These are phyloP conservation scores for Sebastes umbrosus DNA, from an alignment of 2,797 vertebrate species.

Conservation along the genomic window DNA sequence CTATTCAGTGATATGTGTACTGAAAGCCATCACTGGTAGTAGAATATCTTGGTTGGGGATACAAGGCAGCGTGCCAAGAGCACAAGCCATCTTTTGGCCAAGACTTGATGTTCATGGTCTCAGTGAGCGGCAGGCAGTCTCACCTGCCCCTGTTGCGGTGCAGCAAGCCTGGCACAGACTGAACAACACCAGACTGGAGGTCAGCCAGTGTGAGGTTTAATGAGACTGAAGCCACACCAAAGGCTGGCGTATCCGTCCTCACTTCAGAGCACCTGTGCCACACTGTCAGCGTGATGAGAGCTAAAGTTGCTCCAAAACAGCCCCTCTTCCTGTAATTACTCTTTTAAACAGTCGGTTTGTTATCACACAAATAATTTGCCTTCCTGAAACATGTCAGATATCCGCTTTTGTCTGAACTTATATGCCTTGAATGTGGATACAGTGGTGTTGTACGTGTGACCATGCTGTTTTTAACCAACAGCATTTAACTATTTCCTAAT, in stretches of 20 bases:
- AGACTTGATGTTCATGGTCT: conserved; percentile 32
- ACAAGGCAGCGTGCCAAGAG: conserved; percentile 34
- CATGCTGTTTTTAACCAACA: conserved; percentile 16
- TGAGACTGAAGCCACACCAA: conserved; percentile 67
- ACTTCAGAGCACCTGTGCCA: conserved; percentile 60
- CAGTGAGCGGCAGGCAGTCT: conserved; percentile 55
- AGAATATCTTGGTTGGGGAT: conserved; percentile 1
- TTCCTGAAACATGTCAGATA: conserved; percentile 41
- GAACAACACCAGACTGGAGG: conserved; percentile 66
- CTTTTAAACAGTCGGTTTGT: conserved; percentile 44
- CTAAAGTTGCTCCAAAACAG: conserved; percentile 56
- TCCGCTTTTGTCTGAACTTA: conserved; percentile 20
- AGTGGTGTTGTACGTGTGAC: not conserved
- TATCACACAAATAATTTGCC: conserved; percentile 56
- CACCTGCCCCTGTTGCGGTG: conserved; percentile 53
- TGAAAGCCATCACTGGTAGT: not conserved
- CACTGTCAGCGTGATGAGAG: conserved; percentile 55
- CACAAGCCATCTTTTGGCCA: conserved; percentile 52
- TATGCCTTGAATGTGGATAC: conserved; percentile 5
- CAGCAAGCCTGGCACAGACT: conserved; percentile 59
- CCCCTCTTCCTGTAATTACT: conserved; percentile 67
- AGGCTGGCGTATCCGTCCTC: conserved; percentile 64
- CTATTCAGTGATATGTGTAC: not conserved
- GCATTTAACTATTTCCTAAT: conserved; percentile 2
- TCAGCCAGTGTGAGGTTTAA: conserved; percentile 72